These are phyloP conservation scores for Drosophila longiperda DNA, from an alignment of 2,888 invertebrate species.

Conservation along the genomic window DNA sequence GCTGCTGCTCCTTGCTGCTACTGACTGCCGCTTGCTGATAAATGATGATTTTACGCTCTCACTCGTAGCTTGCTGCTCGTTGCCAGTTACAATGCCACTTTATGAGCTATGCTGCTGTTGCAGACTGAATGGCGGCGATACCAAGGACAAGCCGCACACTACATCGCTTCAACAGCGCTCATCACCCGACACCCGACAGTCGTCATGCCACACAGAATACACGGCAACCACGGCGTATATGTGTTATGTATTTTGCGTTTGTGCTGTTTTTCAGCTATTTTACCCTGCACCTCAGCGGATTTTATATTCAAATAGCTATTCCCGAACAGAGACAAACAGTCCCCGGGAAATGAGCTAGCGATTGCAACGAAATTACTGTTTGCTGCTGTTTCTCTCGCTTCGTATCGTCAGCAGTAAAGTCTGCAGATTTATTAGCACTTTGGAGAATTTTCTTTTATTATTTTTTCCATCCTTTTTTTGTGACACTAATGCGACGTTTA, in stretches of 20 bases:
- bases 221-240: conserved; percentile 43
- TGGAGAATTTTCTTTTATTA: conserved; percentile 29
- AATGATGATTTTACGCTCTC: conserved; percentile 73
- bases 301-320: conserved; percentile 66
- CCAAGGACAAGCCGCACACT: conserved; percentile 48
- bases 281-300: conserved; percentile 67
- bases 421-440: conserved; percentile 72
- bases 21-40: conserved; percentile 54
- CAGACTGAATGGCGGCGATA: conserved; percentile 54
- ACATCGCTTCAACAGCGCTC: conserved; percentile 16
- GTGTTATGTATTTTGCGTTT: conserved; percentile 26
- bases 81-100: conserved; percentile 65
- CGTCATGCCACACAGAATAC: conserved; percentile 8
- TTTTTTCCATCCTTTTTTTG: conserved; percentile 27
- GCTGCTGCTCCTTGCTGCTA: conserved; percentile 6
- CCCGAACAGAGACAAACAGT: conserved; percentile 17
- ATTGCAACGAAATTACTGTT: conserved; percentile 64
- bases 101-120: conserved; percentile 58
- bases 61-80: conserved; percentile 48
- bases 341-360: conserved; percentile 57
- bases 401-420: conserved; percentile 60
- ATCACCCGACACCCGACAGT: background rate
- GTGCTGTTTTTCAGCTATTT: conserved; percentile 33
- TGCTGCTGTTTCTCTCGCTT: conserved; percentile 32
- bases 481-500: conserved; percentile 79